Evolutionary conservation across 2,113 vertebrate species (phyloP).

Genomic region (Psephotus haematonotus): DNA sequence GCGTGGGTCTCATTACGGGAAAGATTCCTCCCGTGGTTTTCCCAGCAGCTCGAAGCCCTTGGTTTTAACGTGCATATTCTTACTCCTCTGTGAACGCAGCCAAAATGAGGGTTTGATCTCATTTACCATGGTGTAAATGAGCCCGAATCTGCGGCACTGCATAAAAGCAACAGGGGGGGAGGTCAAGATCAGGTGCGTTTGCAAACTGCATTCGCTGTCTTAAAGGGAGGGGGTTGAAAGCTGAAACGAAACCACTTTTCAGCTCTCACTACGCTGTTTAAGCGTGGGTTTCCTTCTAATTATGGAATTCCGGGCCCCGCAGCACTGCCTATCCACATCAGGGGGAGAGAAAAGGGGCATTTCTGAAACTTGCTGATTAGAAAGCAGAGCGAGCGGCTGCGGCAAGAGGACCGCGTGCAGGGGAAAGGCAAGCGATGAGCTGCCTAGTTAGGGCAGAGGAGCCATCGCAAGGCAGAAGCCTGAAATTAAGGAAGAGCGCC

Average conservation of each 20-base stretch:
- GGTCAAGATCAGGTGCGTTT: neutral
- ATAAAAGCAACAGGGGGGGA: neutral
- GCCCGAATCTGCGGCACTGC: neutral
- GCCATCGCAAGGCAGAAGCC: conserved; percentile 34
- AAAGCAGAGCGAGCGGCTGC: conserved; percentile 7
- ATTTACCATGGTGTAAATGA: neutral
- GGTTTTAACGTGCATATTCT: neutral
- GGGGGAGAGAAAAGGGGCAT: neutral
- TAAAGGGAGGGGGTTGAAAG: neutral
- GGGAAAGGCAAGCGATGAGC: conserved; percentile 32
- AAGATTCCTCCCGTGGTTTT: neutral
- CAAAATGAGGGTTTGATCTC: neutral
- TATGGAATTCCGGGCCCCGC: neutral
- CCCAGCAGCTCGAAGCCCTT: neutral
- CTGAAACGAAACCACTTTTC: neutral
- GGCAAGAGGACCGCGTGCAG: neutral
- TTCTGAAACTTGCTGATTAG: conserved; percentile 31
- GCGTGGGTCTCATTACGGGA: neutral
- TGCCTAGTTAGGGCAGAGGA: conserved; percentile 32
- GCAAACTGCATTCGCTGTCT: neutral
- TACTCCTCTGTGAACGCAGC: neutral
- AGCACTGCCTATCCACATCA: neutral
- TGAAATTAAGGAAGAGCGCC: conserved; percentile 65
- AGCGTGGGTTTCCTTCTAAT: neutral
- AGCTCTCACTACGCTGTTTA: neutral